These are phyloP conservation scores for Doryteuthis pealeii DNA, from an alignment of 1,140 invertebrate species.

Conservation along the genomic window DNA sequence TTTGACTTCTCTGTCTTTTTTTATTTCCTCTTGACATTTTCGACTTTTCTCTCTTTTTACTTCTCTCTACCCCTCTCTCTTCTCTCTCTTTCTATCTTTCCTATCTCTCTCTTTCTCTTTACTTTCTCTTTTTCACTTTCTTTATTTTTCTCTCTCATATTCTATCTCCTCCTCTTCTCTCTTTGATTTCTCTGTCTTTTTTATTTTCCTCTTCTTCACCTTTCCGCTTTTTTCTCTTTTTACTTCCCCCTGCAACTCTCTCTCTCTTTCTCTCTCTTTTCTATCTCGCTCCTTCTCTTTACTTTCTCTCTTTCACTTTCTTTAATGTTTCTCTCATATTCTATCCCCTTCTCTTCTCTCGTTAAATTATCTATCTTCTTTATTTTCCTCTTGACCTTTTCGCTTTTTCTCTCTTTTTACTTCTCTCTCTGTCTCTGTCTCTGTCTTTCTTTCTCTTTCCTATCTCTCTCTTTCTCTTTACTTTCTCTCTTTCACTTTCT, in stretches of 20 bases:
- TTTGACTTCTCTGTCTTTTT: too few relatives aligned
- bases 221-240: neutral
- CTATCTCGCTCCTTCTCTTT: neutral
- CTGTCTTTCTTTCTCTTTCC: too few relatives aligned
- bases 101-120: neutral
- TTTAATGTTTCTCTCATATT: neutral
- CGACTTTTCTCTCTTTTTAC: neutral
- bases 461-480: neutral
- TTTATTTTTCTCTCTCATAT: neutral
- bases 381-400: neutral
- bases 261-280: neutral
- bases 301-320: neutral
- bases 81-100: neutral
- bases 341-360: neutral
- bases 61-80: too few relatives aligned
- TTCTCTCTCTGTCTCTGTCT: neutral
- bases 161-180: neutral
- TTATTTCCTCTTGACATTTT: too few relatives aligned
- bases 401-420: neutral
- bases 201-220: neutral
- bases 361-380: neutral
- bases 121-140: neutral
- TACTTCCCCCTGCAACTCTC: neutral
- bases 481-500: neutral
- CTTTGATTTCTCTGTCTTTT: neutral